A percentile compares a stretch with the other conserved stretches of the same genome.
phyloP scores from a whole-genome alignment of 2,797 vertebrate genomes.

The Anguilla obscura region DNA sequence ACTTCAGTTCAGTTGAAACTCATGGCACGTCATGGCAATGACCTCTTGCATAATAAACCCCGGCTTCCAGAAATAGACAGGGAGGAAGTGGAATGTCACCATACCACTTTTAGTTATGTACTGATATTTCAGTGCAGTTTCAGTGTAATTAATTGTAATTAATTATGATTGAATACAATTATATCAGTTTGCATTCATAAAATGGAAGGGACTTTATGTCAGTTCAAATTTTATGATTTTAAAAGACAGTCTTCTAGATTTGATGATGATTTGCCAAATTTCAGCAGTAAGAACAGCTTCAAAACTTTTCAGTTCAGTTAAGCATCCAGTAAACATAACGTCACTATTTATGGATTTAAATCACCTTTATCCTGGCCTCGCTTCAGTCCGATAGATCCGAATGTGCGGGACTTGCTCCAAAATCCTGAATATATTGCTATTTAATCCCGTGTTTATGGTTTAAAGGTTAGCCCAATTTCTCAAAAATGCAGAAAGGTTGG shows the following conservation, averaged over 20 bases:
- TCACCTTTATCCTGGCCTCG: not conserved
- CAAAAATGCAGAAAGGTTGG: not conserved
- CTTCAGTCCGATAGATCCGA: not conserved
- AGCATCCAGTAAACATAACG: not conserved
- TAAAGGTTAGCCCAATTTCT: constrained; percentile 11
- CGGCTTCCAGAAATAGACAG: not conserved
- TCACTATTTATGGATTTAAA: not conserved
- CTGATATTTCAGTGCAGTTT: not conserved
- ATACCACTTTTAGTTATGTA: not conserved
- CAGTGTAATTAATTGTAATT: not conserved
- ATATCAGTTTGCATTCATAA: not conserved
- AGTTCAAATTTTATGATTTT: not conserved
- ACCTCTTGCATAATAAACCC: not conserved
- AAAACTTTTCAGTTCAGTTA: not conserved
- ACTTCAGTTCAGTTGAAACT: not conserved
- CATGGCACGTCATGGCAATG: not conserved
- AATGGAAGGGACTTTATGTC: not conserved
- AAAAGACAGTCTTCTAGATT: not conserved
- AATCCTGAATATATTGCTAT: not conserved
- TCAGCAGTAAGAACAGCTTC: not conserved
- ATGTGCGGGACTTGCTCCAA: not conserved
- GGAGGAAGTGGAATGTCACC: not conserved
- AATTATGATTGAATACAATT: not conserved
- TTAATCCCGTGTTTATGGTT: constrained; percentile 10
- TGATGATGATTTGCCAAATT: not conserved